Percentiles rank a stretch among this genome's conserved stretches.
Evolutionary conservation across 2,888 invertebrate species (phyloP).

Genomic region (Plagodis pulveraria): DNA sequence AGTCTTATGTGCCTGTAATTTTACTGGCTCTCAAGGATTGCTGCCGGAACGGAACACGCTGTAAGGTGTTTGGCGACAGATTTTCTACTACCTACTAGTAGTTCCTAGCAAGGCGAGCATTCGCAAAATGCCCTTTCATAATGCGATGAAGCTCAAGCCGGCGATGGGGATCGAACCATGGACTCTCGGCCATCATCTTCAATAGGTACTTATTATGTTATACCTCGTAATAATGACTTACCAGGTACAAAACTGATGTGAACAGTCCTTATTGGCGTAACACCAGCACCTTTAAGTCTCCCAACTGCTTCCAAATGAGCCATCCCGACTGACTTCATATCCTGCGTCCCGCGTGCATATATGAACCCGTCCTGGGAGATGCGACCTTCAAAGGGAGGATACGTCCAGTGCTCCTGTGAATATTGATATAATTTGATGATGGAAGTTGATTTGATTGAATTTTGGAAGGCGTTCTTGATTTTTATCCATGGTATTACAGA

Average conservation of each 20-base stretch:
- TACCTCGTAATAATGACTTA: conserved; percentile 43
- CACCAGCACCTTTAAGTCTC: conserved; percentile 79
- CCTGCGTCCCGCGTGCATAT: conserved; percentile 92
- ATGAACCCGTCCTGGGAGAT: conserved; percentile 93
- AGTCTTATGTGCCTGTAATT: too few species aligned
- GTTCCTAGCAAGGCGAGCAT: too few species aligned
- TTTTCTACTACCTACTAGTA: too few species aligned
- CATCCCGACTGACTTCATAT: conserved; percentile 92
- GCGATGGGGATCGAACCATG: too few species aligned
- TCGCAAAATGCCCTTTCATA: too few species aligned
- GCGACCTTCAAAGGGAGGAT: conserved; percentile 93
- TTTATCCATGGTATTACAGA: too few species aligned
- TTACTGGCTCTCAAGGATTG: too few species aligned
- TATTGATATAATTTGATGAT: neutral
- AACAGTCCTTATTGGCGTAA: conserved; percentile 85
- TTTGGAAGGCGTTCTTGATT: neutral
- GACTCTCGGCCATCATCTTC: too few species aligned
- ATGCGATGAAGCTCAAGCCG: too few species aligned
- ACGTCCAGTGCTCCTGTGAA: conserved; percentile 90
- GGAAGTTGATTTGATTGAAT: neutral
- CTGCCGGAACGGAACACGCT: too few species aligned
- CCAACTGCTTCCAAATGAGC: conserved; percentile 89
- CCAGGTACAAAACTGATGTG: conserved; percentile 89
- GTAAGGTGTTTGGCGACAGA: too few species aligned
- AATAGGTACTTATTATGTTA: too few species aligned